A percentile compares a stretch with the other conserved stretches of the same genome.
phyloP scores from a whole-genome alignment of 2,888 invertebrate genomes.

The Xestia sexstrigata region DNA sequence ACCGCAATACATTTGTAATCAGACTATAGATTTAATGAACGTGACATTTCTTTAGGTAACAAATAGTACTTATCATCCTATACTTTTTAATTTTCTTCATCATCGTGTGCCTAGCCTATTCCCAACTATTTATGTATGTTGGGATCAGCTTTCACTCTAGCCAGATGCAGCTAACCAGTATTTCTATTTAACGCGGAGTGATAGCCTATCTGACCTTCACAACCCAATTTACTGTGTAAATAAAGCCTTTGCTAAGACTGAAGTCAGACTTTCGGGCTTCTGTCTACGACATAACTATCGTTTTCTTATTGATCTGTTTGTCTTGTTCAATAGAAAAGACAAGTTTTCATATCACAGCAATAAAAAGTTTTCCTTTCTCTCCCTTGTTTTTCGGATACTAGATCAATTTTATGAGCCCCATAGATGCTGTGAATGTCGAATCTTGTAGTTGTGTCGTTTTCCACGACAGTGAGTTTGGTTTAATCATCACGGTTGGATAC shows the following conservation, averaged over 20 bases:
- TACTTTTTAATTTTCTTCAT: neutral
- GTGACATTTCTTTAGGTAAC: neutral
- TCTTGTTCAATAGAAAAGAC: slow-evolving; percentile 42
- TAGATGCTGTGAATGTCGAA: slow-evolving; percentile 27
- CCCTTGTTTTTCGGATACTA: slow-evolving; percentile 42
- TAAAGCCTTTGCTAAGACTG: neutral
- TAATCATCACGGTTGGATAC: slow-evolving; percentile 29
- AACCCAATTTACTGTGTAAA: neutral
- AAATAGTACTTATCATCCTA: neutral
- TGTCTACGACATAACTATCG: slow-evolving; percentile 12
- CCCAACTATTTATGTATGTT: neutral
- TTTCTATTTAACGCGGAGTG: neutral
- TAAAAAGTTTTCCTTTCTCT: slow-evolving; percentile 57
- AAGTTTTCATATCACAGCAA: slow-evolving; percentile 54
- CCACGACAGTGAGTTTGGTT: slow-evolving; percentile 17
- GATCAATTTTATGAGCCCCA: slow-evolving; percentile 49
- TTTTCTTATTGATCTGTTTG: slow-evolving; percentile 64
- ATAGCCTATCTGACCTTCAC: neutral
- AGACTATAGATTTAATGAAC: slow-evolving; percentile 9
- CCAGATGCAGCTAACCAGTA: neutral
- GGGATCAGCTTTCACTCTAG: neutral
- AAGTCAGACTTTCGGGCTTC: neutral
- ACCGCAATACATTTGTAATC: slow-evolving; percentile 29
- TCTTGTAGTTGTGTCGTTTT: slow-evolving; percentile 37
- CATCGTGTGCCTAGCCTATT: neutral